Evolutionary conservation across 2,113 vertebrate species (phyloP).

Genomic region (Egretta garzetta): DNA sequence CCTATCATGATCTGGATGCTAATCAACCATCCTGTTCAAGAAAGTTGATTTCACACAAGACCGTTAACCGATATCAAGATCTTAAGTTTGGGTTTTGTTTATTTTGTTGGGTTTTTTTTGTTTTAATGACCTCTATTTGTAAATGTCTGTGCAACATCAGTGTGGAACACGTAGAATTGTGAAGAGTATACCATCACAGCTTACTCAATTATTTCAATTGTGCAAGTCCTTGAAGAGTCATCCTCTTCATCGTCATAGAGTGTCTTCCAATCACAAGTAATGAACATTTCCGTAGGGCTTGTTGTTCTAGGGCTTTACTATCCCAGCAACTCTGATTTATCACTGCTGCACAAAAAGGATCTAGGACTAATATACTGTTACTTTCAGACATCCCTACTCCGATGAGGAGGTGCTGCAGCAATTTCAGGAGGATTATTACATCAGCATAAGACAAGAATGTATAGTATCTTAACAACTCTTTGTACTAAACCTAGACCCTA

Average conservation of each 20-base stretch:
- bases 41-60: not conserved
- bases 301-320: not conserved
- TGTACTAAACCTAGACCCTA: not conserved
- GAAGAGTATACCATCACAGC: not conserved
- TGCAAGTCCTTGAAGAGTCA: not conserved
- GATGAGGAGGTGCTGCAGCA: not conserved
- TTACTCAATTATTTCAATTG: not conserved
- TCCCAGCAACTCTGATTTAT: not conserved
- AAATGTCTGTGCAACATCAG: not conserved
- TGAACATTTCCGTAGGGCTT: not conserved
- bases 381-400: not conserved
- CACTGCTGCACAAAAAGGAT: not conserved
- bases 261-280: not conserved
- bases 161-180: not conserved
- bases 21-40: not conserved
- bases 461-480: not conserved
- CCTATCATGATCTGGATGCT: not conserved
- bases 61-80: not conserved
- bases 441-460: not conserved
- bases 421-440: not conserved
- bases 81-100: no score
- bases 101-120: not conserved
- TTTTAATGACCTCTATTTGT: not conserved
- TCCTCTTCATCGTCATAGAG: not conserved
- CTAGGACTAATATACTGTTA: not conserved